Conservation (phyloP, 2,888 invertebrate species). For the Lysandra coridon region DNA sequence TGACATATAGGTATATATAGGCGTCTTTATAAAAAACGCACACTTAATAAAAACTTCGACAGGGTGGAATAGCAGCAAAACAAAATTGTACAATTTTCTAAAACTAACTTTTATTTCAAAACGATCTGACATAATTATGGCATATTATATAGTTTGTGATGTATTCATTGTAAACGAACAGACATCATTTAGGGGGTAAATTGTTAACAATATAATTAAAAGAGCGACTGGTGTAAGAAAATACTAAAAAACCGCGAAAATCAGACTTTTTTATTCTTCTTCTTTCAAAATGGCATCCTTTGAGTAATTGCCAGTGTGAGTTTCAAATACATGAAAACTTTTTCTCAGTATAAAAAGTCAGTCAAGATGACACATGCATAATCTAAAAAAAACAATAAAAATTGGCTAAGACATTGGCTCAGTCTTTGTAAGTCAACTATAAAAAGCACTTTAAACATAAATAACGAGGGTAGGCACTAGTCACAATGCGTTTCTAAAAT, state of each 20-base stretch:
- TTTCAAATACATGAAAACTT: not conserved
- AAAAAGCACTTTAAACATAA: not conserved
- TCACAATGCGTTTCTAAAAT: no score
- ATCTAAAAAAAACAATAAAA: not conserved
- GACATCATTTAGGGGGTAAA: not conserved
- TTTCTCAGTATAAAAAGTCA: not conserved
- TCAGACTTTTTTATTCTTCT: not conserved
- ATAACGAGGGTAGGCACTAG: not conserved
- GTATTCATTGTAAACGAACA: not conserved
- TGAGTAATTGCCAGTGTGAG: not conserved
- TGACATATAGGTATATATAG: no score
- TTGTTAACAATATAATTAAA: not conserved
- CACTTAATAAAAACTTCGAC: no score
- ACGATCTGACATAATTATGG: slow-evolving; percentile 28
- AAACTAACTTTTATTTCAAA: slow-evolving; percentile 29
- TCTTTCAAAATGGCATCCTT: not conserved
- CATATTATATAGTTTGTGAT: slow-evolving; percentile 13
- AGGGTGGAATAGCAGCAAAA: not conserved
- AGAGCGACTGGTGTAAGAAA: no score
- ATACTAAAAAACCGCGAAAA: not conserved
- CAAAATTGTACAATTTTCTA: slow-evolving; percentile 16
- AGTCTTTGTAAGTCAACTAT: not conserved
- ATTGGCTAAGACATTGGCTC: slow-evolving; percentile 14
- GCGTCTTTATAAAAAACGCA: no score
- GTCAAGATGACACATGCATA: not conserved